phyloP scores from a whole-genome alignment of 2,888 invertebrate species.

The Tubulanus polymorphus region DNA sequence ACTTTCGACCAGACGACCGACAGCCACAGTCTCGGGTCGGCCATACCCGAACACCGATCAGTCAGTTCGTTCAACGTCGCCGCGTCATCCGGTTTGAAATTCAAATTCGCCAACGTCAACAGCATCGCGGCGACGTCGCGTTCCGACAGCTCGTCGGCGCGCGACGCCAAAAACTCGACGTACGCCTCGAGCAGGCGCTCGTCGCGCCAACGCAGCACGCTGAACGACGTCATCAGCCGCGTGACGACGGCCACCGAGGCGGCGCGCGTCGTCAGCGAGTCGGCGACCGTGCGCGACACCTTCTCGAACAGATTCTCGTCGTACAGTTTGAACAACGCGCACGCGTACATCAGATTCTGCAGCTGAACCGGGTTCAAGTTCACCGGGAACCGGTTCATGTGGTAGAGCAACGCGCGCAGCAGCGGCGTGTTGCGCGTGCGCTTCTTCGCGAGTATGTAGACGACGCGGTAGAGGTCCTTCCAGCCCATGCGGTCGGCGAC shows the following conservation, averaged over 20 bases:
- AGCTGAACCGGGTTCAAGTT: conserved; percentile 14
- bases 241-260: too few relatives aligned
- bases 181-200: too few relatives aligned
- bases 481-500: conserved; percentile 14
- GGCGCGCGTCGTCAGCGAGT: too few relatives aligned
- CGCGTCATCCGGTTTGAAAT: too few relatives aligned
- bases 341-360: conserved; percentile 17
- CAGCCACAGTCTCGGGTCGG: too few relatives aligned
- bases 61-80: too few relatives aligned
- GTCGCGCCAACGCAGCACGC: conserved; percentile 15
- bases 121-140: too few relatives aligned
- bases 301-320: conserved; percentile 14
- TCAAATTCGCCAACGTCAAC: too few relatives aligned
- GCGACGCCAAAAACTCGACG: too few relatives aligned
- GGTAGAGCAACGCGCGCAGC: conserved; percentile 17
- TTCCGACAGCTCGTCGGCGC: too few relatives aligned
- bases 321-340: conserved; percentile 12
- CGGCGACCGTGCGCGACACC: conserved; percentile 6
- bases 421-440: conserved; percentile 18
- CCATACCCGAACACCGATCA: too few relatives aligned
- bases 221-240: conserved; percentile 14
- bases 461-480: conserved; percentile 19
- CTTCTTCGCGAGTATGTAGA: conserved; percentile 17
- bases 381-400: conserved; percentile 15
- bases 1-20: too few relatives aligned